These are phyloP conservation scores for Ptilonorhynchus violaceus DNA, from an alignment of 2,113 vertebrate genomes.

Conservation along the genomic window DNA sequence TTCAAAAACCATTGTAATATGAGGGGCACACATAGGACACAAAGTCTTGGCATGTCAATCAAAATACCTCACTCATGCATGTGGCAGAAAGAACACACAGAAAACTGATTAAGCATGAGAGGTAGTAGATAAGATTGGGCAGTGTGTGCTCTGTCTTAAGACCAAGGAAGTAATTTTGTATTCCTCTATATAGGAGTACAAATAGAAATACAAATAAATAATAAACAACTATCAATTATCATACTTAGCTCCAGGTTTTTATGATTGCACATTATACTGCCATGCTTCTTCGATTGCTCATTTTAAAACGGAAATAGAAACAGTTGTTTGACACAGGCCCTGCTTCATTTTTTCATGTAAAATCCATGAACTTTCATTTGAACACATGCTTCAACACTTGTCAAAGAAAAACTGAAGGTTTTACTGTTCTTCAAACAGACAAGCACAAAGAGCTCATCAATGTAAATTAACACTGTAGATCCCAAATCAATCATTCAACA, in stretches of 20 bases:
- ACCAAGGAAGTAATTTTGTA: not conserved
- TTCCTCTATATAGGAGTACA: not conserved
- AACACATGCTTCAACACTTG: not conserved
- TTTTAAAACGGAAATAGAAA: not conserved
- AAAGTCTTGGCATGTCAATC: not conserved
- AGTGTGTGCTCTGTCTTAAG: not conserved
- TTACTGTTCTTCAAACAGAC: not conserved
- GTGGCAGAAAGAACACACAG: not conserved
- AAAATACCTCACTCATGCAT: not conserved
- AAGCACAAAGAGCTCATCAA: not conserved
- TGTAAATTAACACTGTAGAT: not conserved
- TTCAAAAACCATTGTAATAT: not conserved
- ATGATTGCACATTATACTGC: not conserved
- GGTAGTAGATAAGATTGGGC: not conserved
- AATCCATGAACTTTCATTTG: not conserved
- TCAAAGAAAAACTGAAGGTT: not conserved
- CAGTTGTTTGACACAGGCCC: not conserved
- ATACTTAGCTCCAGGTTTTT: not conserved
- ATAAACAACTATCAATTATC: not conserved
- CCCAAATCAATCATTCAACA: not conserved
- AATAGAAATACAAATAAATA: not conserved
- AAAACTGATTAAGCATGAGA: not conserved
- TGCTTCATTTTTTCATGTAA: not conserved
- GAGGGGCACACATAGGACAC: not conserved
- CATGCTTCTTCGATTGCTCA: not conserved